Base-by-base conservation (phyloP, 1,140 invertebrate species). In the Anastrepha ludens region DNA sequence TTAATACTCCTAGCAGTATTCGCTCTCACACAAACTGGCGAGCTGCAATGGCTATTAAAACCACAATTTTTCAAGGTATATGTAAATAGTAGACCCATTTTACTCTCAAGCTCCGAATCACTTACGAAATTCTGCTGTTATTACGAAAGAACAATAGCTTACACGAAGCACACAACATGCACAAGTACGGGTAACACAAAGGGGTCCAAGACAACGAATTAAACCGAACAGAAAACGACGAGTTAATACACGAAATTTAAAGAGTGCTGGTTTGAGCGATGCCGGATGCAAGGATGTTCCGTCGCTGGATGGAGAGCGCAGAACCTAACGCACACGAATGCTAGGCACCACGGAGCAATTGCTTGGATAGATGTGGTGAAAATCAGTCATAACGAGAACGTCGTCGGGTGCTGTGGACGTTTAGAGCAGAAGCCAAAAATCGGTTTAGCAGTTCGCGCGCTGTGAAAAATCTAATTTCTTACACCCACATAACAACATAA, bases 311-410 rank as follows among this genome's bases (percentile, higher is more conserved):
- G n/a, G 74, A 81, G 74, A 55, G 74, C 5, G 47, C 74, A 55
- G 74, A 81, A 81, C 47, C 15, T 11, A 62, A 29, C 29, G 29
- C 29, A 74, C n/a, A 59, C 58, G 85, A 86, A 8, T 41, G 47
- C n/a, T 58, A 6, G n/a, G 59, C 41, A 58, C 58, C 2, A 3
- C 29, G 11, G 17, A 86, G 50, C 50, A 44, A 39, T 50, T 55
- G 6, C 70, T 81, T 87, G 67, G 47, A 29, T 50, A 58, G 29
- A 86, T 89, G 91, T 92, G 91, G 91, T 92, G 91, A 92, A 91
- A 91, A 90, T 93, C 92, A 93, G 92, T 93, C 92, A 91, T 89
- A 93, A 92, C 92, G 92, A 92, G 92, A 92, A 93, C 92, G 92
- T 93, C 92, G 92, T 92, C 91, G 92, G 92, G 92, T 91, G 90